These are phyloP conservation scores for Ganaspis brasiliensis DNA, from an alignment of 2,888 invertebrate genomes.

Conservation along the genomic window DNA sequence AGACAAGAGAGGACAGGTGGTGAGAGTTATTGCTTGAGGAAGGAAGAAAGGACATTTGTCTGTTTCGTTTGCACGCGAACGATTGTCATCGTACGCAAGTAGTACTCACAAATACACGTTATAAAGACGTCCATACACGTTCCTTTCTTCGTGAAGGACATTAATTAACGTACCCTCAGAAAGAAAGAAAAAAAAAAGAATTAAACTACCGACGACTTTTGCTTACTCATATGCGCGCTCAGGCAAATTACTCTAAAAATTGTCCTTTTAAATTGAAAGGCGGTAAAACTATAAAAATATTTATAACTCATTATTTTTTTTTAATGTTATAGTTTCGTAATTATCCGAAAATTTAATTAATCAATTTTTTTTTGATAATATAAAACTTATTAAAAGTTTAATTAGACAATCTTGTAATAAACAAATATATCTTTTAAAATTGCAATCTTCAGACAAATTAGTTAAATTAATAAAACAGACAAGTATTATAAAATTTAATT, in stretches of 20 bases:
- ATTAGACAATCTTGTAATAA: no score
- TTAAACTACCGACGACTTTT: not conserved
- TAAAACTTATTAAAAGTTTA: no score
- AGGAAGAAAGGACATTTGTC: constrained; percentile 12
- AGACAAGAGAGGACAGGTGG: constrained; percentile 20
- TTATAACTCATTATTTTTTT: no score
- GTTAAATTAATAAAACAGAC: no score
- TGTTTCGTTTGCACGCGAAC: constrained; percentile 9
- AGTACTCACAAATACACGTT: constrained; percentile 18
- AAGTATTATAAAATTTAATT: no score
- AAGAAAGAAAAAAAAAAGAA: not conserved
- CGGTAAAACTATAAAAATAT: no score
- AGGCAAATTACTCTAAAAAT: not conserved
- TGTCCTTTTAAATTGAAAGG: no score
- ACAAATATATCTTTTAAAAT: no score
- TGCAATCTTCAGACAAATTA: no score
- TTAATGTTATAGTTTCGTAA: no score
- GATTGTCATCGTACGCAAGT: constrained; percentile 26
- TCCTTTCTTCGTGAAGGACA: not conserved
- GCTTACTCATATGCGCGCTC: not conserved
- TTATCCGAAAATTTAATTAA: no score
- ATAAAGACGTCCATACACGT: constrained; percentile 20
- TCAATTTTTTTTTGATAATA: no score
- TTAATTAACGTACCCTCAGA: not conserved
- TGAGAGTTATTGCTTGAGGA: constrained; percentile 18